Evolutionary conservation across 2,113 vertebrate genomes (phyloP).

Genomic region (Turdus rufiventris): DNA sequence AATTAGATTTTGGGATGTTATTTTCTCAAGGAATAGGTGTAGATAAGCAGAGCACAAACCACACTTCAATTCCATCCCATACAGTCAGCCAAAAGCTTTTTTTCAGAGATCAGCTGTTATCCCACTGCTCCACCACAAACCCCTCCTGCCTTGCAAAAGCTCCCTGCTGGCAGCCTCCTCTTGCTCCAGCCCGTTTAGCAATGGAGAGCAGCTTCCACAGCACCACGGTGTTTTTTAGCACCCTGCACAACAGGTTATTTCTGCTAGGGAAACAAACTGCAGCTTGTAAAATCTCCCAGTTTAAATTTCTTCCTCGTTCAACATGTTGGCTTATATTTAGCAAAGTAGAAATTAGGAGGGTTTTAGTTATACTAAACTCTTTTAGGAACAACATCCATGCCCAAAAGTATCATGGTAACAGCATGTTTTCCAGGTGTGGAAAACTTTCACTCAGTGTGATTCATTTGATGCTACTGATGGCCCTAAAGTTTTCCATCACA

Average conservation of each 20-base stretch:
- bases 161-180: neutral
- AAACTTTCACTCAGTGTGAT: neutral
- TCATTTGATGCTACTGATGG: neutral
- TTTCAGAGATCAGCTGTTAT: neutral
- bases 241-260: neutral
- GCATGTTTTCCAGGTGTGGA: neutral
- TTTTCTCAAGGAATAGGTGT: neutral
- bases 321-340: fast-evolving
- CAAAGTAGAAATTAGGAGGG: neutral
- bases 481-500: neutral
- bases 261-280: neutral
- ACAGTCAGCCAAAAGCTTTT: neutral
- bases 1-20: neutral
- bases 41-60: neutral
- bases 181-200: neutral
- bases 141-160: neutral
- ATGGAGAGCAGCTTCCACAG: neutral
- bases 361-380: neutral
- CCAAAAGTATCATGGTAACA: neutral
- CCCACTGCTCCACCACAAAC: neutral
- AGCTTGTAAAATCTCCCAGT: neutral
- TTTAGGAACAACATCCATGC: neutral
- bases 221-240: neutral
- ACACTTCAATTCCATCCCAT: neutral
- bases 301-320: neutral